Conservation (phyloP, 2,113 vertebrate species). For the Hypanus sabinus region DNA sequence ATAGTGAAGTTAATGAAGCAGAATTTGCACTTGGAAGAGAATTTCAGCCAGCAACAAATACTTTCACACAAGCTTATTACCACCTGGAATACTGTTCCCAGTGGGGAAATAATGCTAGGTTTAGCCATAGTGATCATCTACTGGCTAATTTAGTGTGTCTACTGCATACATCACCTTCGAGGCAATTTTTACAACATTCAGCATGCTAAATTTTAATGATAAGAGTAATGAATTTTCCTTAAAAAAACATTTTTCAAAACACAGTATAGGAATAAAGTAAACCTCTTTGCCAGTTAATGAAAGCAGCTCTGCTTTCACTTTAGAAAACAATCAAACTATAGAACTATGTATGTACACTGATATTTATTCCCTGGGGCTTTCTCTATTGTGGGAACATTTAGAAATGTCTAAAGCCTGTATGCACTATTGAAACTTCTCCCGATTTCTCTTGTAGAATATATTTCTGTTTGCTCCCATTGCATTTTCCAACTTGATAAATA, state of each 20-base stretch:
- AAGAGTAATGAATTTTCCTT: not conserved
- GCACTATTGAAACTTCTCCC: not conserved
- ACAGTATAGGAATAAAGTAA: not conserved
- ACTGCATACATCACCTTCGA: not conserved
- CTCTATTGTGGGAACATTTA: not conserved
- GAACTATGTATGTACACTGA: not conserved
- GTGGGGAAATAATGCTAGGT: not conserved
- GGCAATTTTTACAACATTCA: not conserved
- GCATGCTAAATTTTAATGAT: not conserved
- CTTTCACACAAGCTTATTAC: not conserved
- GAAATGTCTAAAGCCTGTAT: not conserved
- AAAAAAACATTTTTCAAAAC: not conserved
- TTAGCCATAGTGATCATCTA: not conserved
- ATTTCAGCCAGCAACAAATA: not conserved
- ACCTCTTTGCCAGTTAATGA: not conserved
- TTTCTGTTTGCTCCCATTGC: not conserved
- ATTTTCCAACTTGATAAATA: not conserved
- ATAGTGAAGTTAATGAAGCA: not conserved
- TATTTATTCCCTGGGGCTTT: not conserved
- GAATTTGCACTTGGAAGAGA: not conserved
- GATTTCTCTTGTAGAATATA: too few species aligned
- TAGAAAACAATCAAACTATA: not conserved
- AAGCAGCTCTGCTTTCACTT: not conserved
- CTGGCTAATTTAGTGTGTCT: not conserved
- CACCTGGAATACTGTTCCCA: constrained; percentile 23